Base-by-base conservation (phyloP, 2,113 vertebrate genomes). In the Etheostoma cragini region DNA sequence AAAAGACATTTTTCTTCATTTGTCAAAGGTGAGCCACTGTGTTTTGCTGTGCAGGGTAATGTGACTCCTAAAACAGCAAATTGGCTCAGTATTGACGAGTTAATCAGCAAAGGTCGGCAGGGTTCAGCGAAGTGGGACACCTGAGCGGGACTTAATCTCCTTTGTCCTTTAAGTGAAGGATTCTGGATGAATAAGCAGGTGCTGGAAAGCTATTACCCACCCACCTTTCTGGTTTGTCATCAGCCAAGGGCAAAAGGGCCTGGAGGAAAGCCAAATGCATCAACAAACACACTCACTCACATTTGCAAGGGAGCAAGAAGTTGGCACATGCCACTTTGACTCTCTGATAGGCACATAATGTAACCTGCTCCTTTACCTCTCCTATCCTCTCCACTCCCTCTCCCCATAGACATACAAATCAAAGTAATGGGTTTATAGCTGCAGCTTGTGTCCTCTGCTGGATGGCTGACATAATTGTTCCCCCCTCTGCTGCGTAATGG, bases 161-260 rank as follows among this genome's bases (percentile, higher is more conserved):
- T 89, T 81, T 77, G 91, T 92, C 91, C 92, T 94, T 94, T 93
- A 93, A 93, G 82, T 85, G 87, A 88, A 87, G 86, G 88, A 90
- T 94, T 93, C 90, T 91, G 91, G 90, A 93, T 92, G 92, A 91
- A 92, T 92, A 90, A 91, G 88, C 90, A 92, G 89, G 89, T 89
- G 82, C 92, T 83, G 87, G 78, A 91, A 90, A 89, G 87, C 85
- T 79, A 92, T 94, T 90, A 93, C 86, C 82, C 64, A 72, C 82
- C 77, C 84, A 79, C 87, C 84, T 86, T 76, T 83, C 82, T 76
- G 77, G 82, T 84, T 88, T 89, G 85, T 88, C 88, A 89, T 91
- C 88, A 87, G 83, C 87, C 91, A 93, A 93, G 91, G 92, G 89
- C 93, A 92, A 80, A 84, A 47, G 76, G 76, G 61, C 61, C 87